Conservation (phyloP, 2,113 vertebrate species). For the Ciconia maguari region DNA sequence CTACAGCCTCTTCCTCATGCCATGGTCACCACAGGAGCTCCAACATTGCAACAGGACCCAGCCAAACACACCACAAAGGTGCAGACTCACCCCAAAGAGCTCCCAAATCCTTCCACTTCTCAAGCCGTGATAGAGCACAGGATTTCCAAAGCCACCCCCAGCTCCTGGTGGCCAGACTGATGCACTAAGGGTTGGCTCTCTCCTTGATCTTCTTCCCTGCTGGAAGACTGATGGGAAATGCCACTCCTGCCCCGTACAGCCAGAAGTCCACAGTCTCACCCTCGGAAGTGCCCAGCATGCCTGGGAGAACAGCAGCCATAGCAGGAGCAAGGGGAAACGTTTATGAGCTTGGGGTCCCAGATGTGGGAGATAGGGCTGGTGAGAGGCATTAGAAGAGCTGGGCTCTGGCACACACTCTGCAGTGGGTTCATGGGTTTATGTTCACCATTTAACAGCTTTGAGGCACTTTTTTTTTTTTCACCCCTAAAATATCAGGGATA, state of each 20-base stretch:
- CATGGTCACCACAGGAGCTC: not conserved
- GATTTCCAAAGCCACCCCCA: not conserved
- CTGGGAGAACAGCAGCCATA: not conserved
- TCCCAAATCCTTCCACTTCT: not conserved
- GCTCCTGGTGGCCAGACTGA: not conserved
- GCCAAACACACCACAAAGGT: not conserved
- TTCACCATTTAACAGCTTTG: not conserved
- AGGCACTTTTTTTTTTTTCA: not conserved
- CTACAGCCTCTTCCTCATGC: not conserved
- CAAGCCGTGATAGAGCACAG: accelerated
- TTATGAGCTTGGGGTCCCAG: not conserved
- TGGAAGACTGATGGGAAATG: not conserved
- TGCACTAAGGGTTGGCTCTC: not conserved
- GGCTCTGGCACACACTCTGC: not conserved
- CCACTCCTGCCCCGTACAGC: not conserved
- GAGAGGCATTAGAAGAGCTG: not conserved
- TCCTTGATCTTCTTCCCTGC: not conserved
- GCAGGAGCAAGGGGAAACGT: accelerated
- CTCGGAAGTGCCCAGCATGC: accelerated
- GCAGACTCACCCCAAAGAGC: not conserved
- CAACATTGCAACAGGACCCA: not conserved
- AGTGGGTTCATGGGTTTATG: not conserved
- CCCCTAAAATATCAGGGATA: not conserved
- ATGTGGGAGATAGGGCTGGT: not conserved
- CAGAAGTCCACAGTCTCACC: not conserved